These are phyloP conservation scores for Galerucella nymphaeae DNA, from an alignment of 2,888 invertebrate species.

Conservation along the genomic window DNA sequence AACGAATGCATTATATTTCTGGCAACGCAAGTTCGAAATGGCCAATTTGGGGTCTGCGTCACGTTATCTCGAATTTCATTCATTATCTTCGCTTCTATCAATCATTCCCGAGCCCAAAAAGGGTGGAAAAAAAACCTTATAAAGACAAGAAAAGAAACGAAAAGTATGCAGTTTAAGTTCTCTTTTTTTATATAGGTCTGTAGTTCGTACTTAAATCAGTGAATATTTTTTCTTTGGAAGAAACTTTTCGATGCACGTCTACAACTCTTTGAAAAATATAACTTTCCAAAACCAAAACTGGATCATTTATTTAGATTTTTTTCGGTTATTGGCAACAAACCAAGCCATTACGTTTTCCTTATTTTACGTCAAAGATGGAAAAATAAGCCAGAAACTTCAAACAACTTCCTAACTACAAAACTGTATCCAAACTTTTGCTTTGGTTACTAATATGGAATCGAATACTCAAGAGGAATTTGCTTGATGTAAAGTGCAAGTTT, in stretches of 20 bases:
- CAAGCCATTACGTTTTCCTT: background rate
- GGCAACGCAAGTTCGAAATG: constrained; percentile 23
- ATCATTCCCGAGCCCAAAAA: constrained; percentile 20
- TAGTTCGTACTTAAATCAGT: background rate
- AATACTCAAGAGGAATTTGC: background rate
- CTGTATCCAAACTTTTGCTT: background rate
- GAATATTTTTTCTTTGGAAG: no score
- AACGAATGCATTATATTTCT: constrained; percentile 24
- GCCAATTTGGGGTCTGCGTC: constrained; percentile 25
- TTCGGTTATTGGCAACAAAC: background rate
- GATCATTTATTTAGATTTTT: background rate
- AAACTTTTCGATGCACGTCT: no score
- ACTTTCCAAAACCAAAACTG: background rate
- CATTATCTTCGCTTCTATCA: constrained; percentile 25
- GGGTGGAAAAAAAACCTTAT: constrained; percentile 7
- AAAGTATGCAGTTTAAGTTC: background rate
- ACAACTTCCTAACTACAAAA: background rate
- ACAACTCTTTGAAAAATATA: background rate
- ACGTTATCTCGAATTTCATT: constrained; percentile 28
- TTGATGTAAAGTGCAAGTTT: background rate
- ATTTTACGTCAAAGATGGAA: background rate
- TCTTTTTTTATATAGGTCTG: background rate
- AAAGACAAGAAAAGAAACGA: background rate
- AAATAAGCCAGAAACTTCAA: constrained; percentile 4
- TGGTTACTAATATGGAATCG: background rate